These are phyloP conservation scores for Calephelis perditalis DNA, from an alignment of 2,888 invertebrate species.

Conservation along the genomic window DNA sequence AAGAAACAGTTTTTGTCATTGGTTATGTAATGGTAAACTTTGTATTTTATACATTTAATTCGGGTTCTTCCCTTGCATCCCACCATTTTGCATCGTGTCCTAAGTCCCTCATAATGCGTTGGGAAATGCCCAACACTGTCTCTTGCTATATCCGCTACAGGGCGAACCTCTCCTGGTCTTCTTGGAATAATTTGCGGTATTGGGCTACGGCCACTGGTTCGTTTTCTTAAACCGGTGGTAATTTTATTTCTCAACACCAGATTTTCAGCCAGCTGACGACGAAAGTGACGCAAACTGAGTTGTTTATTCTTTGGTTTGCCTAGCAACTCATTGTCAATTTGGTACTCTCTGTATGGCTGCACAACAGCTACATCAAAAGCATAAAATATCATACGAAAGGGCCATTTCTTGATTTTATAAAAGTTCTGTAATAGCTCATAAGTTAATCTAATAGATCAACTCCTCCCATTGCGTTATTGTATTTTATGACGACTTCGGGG, in stretches of 20 bases:
- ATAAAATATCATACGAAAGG: conserved; percentile 37
- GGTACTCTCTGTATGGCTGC: conserved; percentile 32
- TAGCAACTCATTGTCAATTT: conserved; percentile 29
- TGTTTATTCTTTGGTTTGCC: conserved; percentile 30
- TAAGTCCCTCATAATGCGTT: conserved; percentile 31
- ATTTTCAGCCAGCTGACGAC: conserved; percentile 31
- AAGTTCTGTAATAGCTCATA: conserved; percentile 40
- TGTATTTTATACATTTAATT: conserved; percentile 34
- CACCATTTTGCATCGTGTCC: conserved; percentile 32
- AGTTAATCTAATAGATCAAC: conserved; percentile 37
- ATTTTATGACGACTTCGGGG: conserved; percentile 35
- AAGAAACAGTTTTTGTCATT: conserved; percentile 35
- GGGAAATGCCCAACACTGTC: conserved; percentile 35
- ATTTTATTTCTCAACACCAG: conserved; percentile 33
- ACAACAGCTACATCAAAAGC: conserved; percentile 33
- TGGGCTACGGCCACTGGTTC: conserved; percentile 32
- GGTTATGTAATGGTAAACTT: conserved; percentile 34
- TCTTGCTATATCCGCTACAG: conserved; percentile 30
- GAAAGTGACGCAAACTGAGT: conserved; percentile 33
- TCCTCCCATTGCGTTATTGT: conserved; percentile 42
- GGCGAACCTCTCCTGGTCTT: conserved; percentile 33
- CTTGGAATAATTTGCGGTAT: conserved; percentile 28
- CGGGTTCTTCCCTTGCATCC: conserved; percentile 33
- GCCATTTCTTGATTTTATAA: conserved; percentile 41
- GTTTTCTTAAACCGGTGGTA: conserved; percentile 30